Evolutionary conservation across 2,113 vertebrate genomes (phyloP).

Genomic region (Microcebus ravelobensis): DNA sequence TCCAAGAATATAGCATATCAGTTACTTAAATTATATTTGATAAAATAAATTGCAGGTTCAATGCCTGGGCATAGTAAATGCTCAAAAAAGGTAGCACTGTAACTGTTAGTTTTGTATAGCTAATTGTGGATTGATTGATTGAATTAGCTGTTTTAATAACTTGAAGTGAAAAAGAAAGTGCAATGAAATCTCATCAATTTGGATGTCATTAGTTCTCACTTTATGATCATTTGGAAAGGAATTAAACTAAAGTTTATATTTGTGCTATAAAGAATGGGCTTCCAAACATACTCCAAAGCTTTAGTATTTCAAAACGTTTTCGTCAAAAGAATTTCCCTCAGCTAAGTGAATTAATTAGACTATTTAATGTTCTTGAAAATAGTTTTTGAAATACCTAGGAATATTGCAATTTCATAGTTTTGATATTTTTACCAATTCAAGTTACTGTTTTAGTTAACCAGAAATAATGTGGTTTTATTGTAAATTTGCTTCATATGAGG

Average conservation of each 20-base stretch:
- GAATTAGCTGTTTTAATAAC: background rate
- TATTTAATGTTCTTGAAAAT: background rate
- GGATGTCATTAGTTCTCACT: background rate
- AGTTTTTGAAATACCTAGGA: background rate
- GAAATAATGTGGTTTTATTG: background rate
- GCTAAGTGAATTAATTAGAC: background rate
- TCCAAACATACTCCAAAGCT: background rate
- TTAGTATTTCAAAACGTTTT: background rate
- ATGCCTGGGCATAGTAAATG: background rate
- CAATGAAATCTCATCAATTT: background rate
- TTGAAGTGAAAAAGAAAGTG: background rate
- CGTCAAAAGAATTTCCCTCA: background rate
- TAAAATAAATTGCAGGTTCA: background rate
- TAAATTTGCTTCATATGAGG: background rate
- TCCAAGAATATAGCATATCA: background rate
- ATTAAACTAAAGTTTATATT: background rate
- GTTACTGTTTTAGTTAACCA: background rate
- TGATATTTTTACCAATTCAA: conserved; percentile 13
- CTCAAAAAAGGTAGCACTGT: background rate
- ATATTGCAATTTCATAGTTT: background rate
- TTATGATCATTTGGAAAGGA: background rate
- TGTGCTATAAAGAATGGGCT: background rate
- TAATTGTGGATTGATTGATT: background rate
- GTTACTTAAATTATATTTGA: background rate
- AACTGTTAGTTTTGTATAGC: background rate